Evolutionary conservation across 2,888 invertebrate genomes (phyloP), one percentile per base, ranked within the genome.

Genomic region (Heliconius hortense): DNA sequence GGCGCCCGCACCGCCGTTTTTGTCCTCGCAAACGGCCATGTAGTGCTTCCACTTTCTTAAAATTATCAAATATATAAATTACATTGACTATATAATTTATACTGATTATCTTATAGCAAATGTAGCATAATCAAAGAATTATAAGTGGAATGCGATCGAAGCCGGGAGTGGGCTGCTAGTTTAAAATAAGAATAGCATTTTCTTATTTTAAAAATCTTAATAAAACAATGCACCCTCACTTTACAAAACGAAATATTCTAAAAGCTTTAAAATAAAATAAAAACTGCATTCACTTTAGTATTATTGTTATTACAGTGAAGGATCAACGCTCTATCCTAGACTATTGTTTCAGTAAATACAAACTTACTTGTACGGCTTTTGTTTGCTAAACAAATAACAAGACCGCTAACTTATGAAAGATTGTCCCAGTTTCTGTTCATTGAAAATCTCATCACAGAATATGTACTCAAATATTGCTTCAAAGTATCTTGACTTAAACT

Each of bases 331-430:
- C 69, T 69, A 56, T 56, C 68, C 48, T 2, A 69, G 69, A 35
- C 69, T 69, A 56, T 69, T 69, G 69, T 69, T 35, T 69, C n/a
- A 56, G 56, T n/a, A 69, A 69, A 56, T 56, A 69, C 69, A 56
- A 69, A 69, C 56, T 35, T 68, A 28, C 39, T 39, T 28, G 39
- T 60, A 60, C 59, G 43, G 67, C 63, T 68, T 56, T 64, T 73
- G 60, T 73, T 68, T 73, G 67, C 60, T 60, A 68, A 60, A 68
- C 67, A 69, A 53, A 56, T 69, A 69, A 56, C 66, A 43, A 66
- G 24, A 56, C 69, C 69, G 31, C 31, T 31, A n/a, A 56, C 69
- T 69, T 69, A 35, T 7, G 53, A 31, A 69, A 56, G 69, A 69
- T 35, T 56, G 56, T 69, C 56, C 31, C 56, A 69, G 31, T 56